Conservation (phyloP, 1,140 invertebrate genomes). For the Colletes latitarsis region DNA sequence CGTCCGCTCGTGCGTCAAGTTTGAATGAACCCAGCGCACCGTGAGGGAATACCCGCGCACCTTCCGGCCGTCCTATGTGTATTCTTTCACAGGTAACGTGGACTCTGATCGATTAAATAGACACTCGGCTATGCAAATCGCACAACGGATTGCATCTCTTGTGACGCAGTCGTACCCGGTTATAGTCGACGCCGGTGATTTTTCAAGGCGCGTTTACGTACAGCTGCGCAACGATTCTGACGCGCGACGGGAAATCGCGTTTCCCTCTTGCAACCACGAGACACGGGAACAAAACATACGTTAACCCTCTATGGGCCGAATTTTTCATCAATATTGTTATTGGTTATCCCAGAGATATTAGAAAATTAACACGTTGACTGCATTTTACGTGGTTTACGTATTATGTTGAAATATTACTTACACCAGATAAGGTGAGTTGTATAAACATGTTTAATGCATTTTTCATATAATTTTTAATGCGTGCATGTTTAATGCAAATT, state of each 20-base stretch:
- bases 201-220: slow-evolving; percentile 8
- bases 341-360: too few relatives aligned
- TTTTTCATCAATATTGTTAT: too few relatives aligned
- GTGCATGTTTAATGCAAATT: too few relatives aligned
- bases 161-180: slow-evolving; percentile 18
- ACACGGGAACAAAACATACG: too few relatives aligned
- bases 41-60: slow-evolving; percentile 28
- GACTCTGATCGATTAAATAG: slow-evolving; percentile 24
- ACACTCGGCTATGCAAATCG: slow-evolving; percentile 28
- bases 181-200: background rate
- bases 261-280: background rate
- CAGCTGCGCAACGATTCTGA: background rate
- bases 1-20: slow-evolving; percentile 30
- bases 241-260: background rate
- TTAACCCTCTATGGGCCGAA: too few relatives aligned
- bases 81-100: slow-evolving; percentile 13
- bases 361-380: too few relatives aligned
- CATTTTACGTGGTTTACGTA: too few relatives aligned
- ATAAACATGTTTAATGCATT: too few relatives aligned
- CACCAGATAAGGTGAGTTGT: too few relatives aligned
- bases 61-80: slow-evolving; percentile 3
- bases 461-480: too few relatives aligned
- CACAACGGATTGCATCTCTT: slow-evolving; percentile 9
- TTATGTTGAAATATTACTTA: too few relatives aligned
- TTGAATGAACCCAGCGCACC: slow-evolving; percentile 40